Evolutionary conservation across 2,113 vertebrate species (phyloP), one percentile per base, ranked within the genome.

Genomic region (Fregetta grallaria): DNA sequence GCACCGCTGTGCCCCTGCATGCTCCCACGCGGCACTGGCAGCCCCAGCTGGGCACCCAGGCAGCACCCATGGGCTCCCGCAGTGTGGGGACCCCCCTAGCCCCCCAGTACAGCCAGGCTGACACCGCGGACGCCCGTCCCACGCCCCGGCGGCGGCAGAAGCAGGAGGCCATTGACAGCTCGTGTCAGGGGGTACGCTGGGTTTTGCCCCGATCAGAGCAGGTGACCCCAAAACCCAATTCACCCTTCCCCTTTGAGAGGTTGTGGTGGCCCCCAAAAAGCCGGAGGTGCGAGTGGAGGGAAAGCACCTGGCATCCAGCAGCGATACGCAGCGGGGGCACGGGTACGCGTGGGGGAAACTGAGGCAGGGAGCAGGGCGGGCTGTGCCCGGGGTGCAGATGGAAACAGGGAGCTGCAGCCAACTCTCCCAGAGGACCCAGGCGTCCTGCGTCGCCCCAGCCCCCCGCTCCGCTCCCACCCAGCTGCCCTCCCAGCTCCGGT

Each of bases 311-410:
- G 32, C 8, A 0, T 58, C 47, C 5, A 4, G 20, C 62, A 20
- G 44, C 2, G 34, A 27, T 5, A 3, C 0, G 12, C 20, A 38
- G 32, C 0, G 0, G 20, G 52, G 47, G 13, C 45, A 27, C 0
- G 15, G n/a, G 12, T 5, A 21, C 3, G 0, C 0, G 17, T 0
- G 7, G 91, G 77, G 77, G 88, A 95, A 88, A 92, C 88, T 50
- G 82, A 93, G 88, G 88, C 91, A 89, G 55, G 23, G 45, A 59
- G 78, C n/a, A 29, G 82, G 26, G 15, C 3, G 5, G 42, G 58
- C 84, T 30, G 56, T 0, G 6, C 53, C 30, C 2, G 0, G 29
- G 14, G 12, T 7, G 49, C 13, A 21, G 58, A 65, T 55, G 75
- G 86, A 61, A 89, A 68, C 7, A 11, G n/a, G 44, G 80, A 88